phyloP scores from a whole-genome alignment of 2,113 vertebrate genomes.

The Panthera tigris region DNA sequence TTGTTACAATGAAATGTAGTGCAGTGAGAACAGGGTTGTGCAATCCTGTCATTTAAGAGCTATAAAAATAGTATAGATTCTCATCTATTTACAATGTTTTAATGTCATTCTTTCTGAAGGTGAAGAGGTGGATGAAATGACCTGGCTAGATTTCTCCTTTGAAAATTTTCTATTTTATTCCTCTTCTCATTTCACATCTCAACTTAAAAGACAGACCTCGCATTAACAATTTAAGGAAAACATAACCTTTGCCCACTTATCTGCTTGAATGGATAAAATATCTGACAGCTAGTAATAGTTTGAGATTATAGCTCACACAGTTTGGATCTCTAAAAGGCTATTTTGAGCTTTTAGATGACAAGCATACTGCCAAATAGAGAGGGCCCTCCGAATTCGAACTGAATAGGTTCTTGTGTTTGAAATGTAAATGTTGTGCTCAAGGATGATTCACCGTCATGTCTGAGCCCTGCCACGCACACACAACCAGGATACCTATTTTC shows the following conservation, averaged over 20 bases:
- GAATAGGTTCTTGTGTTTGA: conserved; percentile 30
- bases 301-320: neutral
- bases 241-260: conserved; percentile 50
- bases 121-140: conserved; percentile 33
- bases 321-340: conserved; percentile 53
- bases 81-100: conserved; percentile 51
- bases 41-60: conserved; percentile 35
- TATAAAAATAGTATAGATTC: conserved; percentile 52
- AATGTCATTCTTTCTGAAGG: conserved; percentile 56
- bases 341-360: conserved; percentile 50
- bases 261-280: conserved; percentile 46
- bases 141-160: conserved; percentile 55
- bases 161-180: conserved; percentile 46
- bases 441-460: neutral
- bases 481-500: neutral
- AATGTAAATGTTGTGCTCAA: conserved; percentile 47
- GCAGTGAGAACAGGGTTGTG: neutral
- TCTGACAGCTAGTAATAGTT: conserved; percentile 47
- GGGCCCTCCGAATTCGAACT: neutral
- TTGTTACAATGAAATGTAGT: conserved; percentile 39
- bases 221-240: conserved; percentile 63
- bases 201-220: conserved; percentile 49
- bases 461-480: neutral
- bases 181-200: conserved; percentile 44
- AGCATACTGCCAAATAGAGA: conserved; percentile 6